Percentiles rank a stretch among this genome's conserved stretches.
Evolutionary conservation across 2,888 invertebrate genomes (phyloP).

Genomic region (Cheilosia soror): DNA sequence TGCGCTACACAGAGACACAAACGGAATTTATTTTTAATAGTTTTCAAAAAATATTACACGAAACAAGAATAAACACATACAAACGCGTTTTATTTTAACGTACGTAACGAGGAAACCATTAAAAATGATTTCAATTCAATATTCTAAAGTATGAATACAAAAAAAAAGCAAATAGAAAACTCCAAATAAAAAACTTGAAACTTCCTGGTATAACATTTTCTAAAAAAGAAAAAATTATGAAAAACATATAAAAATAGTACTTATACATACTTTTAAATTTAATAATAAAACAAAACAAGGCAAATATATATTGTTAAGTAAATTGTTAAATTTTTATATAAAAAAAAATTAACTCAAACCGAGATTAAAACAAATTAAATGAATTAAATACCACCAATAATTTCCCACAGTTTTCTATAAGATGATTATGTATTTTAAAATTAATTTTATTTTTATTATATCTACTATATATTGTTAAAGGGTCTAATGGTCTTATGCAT

Average conservation of each 20-base stretch:
- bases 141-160: slow-evolving; percentile 54
- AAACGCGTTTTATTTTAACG: slow-evolving; percentile 49
- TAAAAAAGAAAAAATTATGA: slow-evolving; percentile 34
- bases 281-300: slow-evolving; percentile 48
- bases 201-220: slow-evolving; percentile 38
- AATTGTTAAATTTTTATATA: slow-evolving; percentile 70
- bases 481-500: slow-evolving; percentile 43
- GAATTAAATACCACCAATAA: slow-evolving; percentile 72
- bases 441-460: slow-evolving; percentile 24
- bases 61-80: slow-evolving; percentile 35
- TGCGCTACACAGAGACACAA: slow-evolving; percentile 65
- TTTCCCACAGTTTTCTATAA: slow-evolving; percentile 70
- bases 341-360: slow-evolving; percentile 31
- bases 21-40: slow-evolving; percentile 72
- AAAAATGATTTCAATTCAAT: slow-evolving; percentile 60
- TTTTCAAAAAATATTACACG: slow-evolving; percentile 41
- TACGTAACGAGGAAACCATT: slow-evolving; percentile 41
- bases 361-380: slow-evolving; percentile 74
- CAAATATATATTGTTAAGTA: slow-evolving; percentile 55
- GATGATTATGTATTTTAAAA: slow-evolving; percentile 36
- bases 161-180: slow-evolving; percentile 45
- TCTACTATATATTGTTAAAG: slow-evolving; percentile 18
- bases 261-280: slow-evolving; percentile 63
- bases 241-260: slow-evolving; percentile 43
- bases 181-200: slow-evolving; percentile 45